These are phyloP conservation scores for Listrodromus nycthemerus DNA, from an alignment of 2,888 invertebrate genomes.

Conservation along the genomic window DNA sequence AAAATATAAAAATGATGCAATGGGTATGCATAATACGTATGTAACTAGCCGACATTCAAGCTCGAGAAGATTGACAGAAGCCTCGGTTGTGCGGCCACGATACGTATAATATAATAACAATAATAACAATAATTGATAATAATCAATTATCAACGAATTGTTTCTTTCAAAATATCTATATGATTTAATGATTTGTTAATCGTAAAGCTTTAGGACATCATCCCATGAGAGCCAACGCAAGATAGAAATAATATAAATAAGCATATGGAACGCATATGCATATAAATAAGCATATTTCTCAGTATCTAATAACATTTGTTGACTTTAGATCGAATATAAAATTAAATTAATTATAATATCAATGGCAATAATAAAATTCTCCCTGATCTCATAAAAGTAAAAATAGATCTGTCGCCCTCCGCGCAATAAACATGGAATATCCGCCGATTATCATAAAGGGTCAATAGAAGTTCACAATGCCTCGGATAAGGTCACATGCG, in stretches of 20 bases:
- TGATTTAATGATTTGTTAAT: no score
- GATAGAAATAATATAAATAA: no score
- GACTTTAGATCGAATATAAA: no score
- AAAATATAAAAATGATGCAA: background rate
- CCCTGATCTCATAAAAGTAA: background rate
- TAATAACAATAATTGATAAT: no score
- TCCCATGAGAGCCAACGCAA: no score
- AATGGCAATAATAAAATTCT: background rate
- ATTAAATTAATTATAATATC: background rate
- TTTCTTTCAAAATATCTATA: no score
- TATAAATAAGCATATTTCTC: no score
- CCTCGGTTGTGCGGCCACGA: constrained; percentile 58
- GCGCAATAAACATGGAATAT: constrained; percentile 1
- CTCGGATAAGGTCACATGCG: background rate
- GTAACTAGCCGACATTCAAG: no score
- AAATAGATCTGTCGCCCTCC: background rate
- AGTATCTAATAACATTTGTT: no score
- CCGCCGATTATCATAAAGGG: background rate
- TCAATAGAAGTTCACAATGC: background rate
- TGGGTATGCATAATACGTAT: constrained; percentile 5
- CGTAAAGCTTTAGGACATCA: no score
- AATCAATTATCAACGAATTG: no score
- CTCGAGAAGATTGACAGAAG: constrained; percentile 57
- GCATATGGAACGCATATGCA: no score
- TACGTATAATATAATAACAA: constrained; percentile 47